phyloP scores from a whole-genome alignment of 92 coral and sea anemone species.

The Heteractis magnifica region DNA sequence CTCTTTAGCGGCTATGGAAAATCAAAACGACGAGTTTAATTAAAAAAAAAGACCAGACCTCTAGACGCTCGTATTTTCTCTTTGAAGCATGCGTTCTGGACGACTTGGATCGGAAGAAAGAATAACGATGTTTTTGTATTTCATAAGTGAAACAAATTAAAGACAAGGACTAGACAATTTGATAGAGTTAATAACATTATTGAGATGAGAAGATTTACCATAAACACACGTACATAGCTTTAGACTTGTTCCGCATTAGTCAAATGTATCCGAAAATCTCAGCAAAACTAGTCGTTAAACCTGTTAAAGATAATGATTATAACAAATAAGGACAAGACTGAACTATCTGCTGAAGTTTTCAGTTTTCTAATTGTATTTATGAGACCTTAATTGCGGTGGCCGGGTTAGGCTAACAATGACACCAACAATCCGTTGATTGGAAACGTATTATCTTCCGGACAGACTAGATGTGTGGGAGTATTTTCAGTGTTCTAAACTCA shows the following conservation, averaged over 20 bases:
- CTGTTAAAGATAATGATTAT: too few relatives aligned
- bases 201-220: too few relatives aligned
- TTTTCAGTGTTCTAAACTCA: not conserved
- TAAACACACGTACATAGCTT: too few relatives aligned
- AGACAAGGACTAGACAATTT: not conserved
- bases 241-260: too few relatives aligned
- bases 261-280: too few relatives aligned
- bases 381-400: not conserved
- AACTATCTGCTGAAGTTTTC: too few relatives aligned
- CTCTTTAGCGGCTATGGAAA: not conserved
- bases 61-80: conserved; percentile 3
- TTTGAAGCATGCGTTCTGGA: not conserved
- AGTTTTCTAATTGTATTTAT: not conserved
- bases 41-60: conserved; percentile 5
- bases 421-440: conserved; percentile 10
- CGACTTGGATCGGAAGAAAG: not conserved
- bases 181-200: not conserved
- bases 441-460: conserved; percentile 9
- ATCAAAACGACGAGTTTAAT: conserved; percentile 6
- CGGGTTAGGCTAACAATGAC: not conserved
- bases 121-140: not conserved
- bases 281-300: too few relatives aligned
- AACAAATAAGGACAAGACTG: too few relatives aligned
- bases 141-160: not conserved
- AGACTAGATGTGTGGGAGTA: conserved; percentile 5